phyloP scores from a whole-genome alignment of 2,888 invertebrate genomes.

The Leptinotarsa peninsularis region DNA sequence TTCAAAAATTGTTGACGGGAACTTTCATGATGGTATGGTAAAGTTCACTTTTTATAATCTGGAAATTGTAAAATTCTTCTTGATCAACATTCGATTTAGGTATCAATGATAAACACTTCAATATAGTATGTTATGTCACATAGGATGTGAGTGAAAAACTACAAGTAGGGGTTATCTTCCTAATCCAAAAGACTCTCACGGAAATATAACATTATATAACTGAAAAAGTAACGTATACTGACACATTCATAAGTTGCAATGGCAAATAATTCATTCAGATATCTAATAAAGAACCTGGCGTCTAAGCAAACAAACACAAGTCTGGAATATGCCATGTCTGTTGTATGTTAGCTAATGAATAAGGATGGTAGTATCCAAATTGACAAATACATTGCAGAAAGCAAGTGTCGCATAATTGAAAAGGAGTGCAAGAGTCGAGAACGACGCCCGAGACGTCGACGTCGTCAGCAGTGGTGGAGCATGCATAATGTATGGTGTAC shows the following conservation, averaged over 20 bases:
- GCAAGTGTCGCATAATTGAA: slow-evolving; percentile 50
- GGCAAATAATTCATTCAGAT: background rate
- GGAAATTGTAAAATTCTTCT: no score
- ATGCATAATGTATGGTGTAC: slow-evolving; percentile 50
- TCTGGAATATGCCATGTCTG: background rate
- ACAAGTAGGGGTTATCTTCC: no score
- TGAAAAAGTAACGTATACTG: no score
- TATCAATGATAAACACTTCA: no score
- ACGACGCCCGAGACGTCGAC: slow-evolving; percentile 31
- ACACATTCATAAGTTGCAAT: background rate
- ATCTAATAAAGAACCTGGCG: background rate
- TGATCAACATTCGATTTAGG: no score
- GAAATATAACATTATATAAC: no score
- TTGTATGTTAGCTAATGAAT: slow-evolving; percentile 5
- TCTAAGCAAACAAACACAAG: background rate
- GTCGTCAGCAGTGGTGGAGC: slow-evolving; percentile 39
- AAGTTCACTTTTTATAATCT: no score
- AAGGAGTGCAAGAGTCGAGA: slow-evolving; percentile 35
- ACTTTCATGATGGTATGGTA: no score
- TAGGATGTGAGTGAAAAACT: no score
- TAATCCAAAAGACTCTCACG: no score
- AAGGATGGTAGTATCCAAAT: slow-evolving; percentile 12
- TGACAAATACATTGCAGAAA: slow-evolving; percentile 39
- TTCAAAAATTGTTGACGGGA: no score
- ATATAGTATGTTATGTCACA: no score